Conservation (phyloP, 2,797 vertebrate species). For the Pseudochirops cupreus region DNA sequence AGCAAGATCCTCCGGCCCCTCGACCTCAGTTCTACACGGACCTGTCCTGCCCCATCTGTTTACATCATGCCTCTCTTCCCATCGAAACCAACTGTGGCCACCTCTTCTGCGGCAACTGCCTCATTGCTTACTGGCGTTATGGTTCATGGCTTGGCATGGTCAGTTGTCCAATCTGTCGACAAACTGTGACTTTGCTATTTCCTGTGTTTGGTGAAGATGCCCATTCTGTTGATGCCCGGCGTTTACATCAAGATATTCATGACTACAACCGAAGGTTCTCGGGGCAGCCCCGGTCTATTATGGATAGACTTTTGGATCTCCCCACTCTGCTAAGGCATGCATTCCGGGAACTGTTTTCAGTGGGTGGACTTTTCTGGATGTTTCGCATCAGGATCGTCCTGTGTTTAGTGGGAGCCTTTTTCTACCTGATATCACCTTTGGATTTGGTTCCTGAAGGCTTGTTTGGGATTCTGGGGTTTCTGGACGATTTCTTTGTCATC, state of each 20-base stretch:
- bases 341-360: slow-evolving; percentile 97
- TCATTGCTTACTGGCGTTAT: background rate
- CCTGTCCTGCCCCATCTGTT: background rate
- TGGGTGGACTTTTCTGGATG: slow-evolving; percentile 99
- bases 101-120: slow-evolving; percentile 2
- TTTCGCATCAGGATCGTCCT: slow-evolving; percentile 97
- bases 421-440: slow-evolving; percentile 95
- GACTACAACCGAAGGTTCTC: slow-evolving; percentile 98
- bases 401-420: slow-evolving; percentile 94
- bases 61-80: background rate
- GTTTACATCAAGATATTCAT: slow-evolving; percentile 91
- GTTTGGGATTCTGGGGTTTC: slow-evolving; percentile 97
- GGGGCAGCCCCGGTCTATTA: slow-evolving; percentile 96
- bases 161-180: background rate
- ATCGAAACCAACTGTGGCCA: background rate
- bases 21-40: background rate
- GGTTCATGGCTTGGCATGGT: background rate
- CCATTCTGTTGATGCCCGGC: slow-evolving; percentile 87
- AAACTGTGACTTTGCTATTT: slow-evolving; percentile 92
- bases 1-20: background rate
- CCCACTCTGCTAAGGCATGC: slow-evolving; percentile 96
- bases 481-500: slow-evolving; percentile 98
- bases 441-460: slow-evolving; percentile 98
- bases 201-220: slow-evolving; percentile 92
- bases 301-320: slow-evolving; percentile 96